These are phyloP conservation scores for Eupithecia abbreviata DNA, from an alignment of 2,888 invertebrate genomes.

Conservation along the genomic window DNA sequence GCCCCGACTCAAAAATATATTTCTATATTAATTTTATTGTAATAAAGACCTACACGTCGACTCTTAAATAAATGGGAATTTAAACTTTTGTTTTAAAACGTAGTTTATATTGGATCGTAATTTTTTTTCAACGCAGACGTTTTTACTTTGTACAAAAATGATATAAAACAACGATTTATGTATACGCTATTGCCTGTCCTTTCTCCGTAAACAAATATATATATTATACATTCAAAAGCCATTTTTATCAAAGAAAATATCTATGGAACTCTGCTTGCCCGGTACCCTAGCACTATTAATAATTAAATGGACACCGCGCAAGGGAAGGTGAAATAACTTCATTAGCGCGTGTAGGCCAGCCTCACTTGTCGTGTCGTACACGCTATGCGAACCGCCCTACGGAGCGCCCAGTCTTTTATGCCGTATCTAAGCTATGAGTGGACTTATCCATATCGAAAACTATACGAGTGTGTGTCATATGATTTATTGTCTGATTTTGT, in stretches of 20 bases:
- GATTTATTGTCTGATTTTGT: not conserved
- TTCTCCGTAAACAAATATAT: not conserved
- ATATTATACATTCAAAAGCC: not conserved
- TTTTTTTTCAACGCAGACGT: not conserved
- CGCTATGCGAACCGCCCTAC: slow-evolving; percentile 47
- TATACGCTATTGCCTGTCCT: not conserved
- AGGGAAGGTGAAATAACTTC: slow-evolving; percentile 44
- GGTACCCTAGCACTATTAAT: slow-evolving; percentile 12
- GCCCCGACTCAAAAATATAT: slow-evolving; percentile 38
- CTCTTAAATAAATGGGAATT: slow-evolving; percentile 7
- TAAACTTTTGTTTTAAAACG: not conserved
- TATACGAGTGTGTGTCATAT: not conserved
- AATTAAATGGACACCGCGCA: slow-evolving; percentile 32
- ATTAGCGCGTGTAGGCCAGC: slow-evolving; percentile 47
- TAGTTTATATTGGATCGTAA: not conserved
- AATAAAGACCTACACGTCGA: slow-evolving; percentile 23
- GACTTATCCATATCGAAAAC: not conserved
- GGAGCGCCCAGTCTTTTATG: slow-evolving; percentile 4
- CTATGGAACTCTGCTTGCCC: not conserved
- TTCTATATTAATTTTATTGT: slow-evolving; percentile 38
- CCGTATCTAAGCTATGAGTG: not conserved
- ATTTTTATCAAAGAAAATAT: not conserved
- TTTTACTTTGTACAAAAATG: not conserved
- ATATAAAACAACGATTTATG: not conserved
- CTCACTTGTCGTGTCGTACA: slow-evolving; percentile 39